Conservation (phyloP, 1,140 invertebrate genomes). For the Trichogramma pretiosum region DNA sequence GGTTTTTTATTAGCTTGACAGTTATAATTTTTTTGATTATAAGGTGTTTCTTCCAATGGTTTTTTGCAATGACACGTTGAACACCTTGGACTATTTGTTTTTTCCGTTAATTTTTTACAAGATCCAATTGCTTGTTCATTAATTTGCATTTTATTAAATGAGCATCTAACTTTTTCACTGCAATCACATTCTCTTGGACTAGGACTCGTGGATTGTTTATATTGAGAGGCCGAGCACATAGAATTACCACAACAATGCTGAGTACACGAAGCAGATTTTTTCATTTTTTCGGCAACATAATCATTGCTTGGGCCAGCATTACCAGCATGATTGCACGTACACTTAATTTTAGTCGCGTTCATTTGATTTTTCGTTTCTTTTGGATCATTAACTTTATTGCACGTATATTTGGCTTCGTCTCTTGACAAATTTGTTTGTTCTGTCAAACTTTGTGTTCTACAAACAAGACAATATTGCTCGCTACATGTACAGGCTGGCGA, state of each 20-base stretch:
- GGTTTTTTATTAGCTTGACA: background rate
- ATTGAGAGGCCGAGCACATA: too few species aligned
- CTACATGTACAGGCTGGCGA: constrained; percentile 11
- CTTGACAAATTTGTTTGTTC: background rate
- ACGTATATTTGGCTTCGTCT: constrained; percentile 3
- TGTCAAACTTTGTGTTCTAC: constrained; percentile 2
- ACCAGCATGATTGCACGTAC: constrained; percentile 20
- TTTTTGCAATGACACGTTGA: background rate
- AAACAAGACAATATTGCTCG: constrained; percentile 14
- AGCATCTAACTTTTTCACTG: too few species aligned
- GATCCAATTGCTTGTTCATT: background rate
- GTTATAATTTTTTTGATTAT: too few species aligned
- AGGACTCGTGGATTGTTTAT: too few species aligned
- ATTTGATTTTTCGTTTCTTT: constrained; percentile 40
- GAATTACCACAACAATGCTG: too few species aligned
- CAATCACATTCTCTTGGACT: too few species aligned
- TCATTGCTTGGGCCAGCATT: too few species aligned
- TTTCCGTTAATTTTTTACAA: background rate
- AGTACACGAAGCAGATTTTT: too few species aligned
- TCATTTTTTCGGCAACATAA: background rate
- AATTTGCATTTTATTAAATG: too few species aligned
- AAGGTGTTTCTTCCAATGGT: background rate
- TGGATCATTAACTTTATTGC: constrained; percentile 13
- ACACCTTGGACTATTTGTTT: background rate
- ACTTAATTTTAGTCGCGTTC: constrained; percentile 33